Percentiles rank a stretch among this genome's conserved stretches.
Conservation (phyloP, 2,113 vertebrate genomes). For the Gulo gulo region DNA sequence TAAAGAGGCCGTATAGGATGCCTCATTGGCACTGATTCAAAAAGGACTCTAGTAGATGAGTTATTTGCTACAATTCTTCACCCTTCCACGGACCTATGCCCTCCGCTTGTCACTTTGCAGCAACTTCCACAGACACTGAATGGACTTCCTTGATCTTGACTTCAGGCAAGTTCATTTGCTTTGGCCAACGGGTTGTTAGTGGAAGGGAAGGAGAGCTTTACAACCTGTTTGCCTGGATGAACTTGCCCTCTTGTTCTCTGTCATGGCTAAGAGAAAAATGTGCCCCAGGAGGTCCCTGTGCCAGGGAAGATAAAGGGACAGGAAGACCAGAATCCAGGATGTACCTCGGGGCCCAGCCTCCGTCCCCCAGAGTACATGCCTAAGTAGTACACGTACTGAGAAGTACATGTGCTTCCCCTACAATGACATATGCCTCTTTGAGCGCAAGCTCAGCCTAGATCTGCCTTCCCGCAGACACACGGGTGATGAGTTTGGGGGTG, state of each 20-base stretch:
- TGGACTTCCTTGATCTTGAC: background rate
- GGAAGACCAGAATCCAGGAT: background rate
- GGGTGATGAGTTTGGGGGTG: background rate
- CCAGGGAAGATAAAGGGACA: background rate
- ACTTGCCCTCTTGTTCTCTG: background rate
- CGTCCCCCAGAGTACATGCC: constrained; percentile 81
- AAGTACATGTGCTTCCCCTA: constrained; percentile 79
- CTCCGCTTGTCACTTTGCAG: background rate
- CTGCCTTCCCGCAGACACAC: background rate
- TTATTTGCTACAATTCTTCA: background rate
- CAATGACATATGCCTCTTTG: constrained; percentile 73
- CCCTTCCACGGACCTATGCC: background rate
- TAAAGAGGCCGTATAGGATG: background rate
- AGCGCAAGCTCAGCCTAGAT: background rate
- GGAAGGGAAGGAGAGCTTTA: background rate
- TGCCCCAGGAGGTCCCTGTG: background rate
- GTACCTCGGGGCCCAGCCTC: background rate
- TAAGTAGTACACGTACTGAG: background rate
- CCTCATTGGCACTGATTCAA: background rate
- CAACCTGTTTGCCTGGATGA: background rate
- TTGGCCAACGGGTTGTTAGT: background rate
- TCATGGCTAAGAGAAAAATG: background rate
- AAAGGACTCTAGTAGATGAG: background rate
- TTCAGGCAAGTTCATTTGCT: background rate
- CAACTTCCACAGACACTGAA: background rate